Evolutionary conservation across 2,888 invertebrate genomes (phyloP).

Genomic region (Cephonodes hylas): DNA sequence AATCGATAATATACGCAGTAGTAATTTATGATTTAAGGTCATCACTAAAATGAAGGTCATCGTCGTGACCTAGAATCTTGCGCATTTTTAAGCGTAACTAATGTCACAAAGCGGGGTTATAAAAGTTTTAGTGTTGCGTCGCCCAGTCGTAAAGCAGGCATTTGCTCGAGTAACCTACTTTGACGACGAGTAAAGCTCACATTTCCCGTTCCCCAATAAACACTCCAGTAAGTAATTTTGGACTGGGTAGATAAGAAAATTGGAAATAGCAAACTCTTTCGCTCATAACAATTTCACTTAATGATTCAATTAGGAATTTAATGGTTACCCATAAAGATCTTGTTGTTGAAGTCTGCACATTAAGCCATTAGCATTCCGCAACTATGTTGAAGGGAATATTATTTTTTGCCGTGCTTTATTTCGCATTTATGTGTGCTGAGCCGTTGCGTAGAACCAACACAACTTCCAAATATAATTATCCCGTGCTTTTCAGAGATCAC

Average conservation of each 20-base stretch:
- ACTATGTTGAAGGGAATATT: slow-evolving; percentile 19
- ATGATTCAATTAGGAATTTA: slow-evolving; percentile 4
- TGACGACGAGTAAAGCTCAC: slow-evolving; percentile 25
- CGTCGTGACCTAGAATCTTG: slow-evolving; percentile 23
- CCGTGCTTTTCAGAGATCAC: slow-evolving; percentile 41
- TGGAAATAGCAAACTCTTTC: neutral
- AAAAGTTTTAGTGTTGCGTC: slow-evolving; percentile 53
- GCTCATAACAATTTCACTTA: slow-evolving; percentile 14
- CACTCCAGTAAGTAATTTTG: neutral
- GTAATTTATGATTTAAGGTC: neutral
- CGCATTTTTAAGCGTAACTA: slow-evolving; percentile 33
- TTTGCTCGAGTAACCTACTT: slow-evolving; percentile 43
- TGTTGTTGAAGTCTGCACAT: neutral
- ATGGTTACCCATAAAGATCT: neutral
- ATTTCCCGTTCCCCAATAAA: slow-evolving; percentile 4
- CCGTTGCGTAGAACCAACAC: neutral
- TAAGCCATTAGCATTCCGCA: neutral
- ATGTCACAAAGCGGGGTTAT: slow-evolving; percentile 44
- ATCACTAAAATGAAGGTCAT: slow-evolving; percentile 10
- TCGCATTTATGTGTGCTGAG: slow-evolving; percentile 4
- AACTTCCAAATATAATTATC: slow-evolving; percentile 30
- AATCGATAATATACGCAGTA: neutral
- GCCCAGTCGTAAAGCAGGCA: slow-evolving; percentile 47
- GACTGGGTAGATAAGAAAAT: neutral
- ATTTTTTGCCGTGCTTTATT: slow-evolving; percentile 14